phyloP scores from a whole-genome alignment of 2,888 invertebrate genomes.

The Gandaritis pyraliata region DNA sequence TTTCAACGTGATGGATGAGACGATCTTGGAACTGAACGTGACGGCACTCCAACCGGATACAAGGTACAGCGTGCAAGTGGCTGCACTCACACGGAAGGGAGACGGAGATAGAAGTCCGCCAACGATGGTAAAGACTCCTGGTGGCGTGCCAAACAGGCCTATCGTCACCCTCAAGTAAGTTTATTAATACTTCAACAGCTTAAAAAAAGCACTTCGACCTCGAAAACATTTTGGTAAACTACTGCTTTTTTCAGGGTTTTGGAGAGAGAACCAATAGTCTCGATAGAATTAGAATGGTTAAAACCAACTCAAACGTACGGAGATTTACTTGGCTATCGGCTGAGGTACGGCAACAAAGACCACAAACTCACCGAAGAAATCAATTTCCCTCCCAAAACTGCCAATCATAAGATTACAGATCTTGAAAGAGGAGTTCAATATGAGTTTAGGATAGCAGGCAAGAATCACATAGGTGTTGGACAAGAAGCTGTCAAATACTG shows the following conservation, averaged over 20 bases:
- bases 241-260: slow-evolving; percentile 86
- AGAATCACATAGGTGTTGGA: slow-evolving; percentile 97
- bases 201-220: background rate
- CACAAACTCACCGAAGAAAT: slow-evolving; percentile 87
- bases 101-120: slow-evolving; percentile 97
- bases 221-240: slow-evolving; percentile 25
- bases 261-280: slow-evolving; percentile 93
- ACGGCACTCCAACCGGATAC: slow-evolving; percentile 97
- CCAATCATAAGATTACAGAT: slow-evolving; percentile 89
- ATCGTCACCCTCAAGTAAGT: slow-evolving; percentile 91
- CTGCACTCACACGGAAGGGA: slow-evolving; percentile 97
- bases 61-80: slow-evolving; percentile 96
- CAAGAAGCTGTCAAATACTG: slow-evolving; percentile 96
- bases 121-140: slow-evolving; percentile 94
- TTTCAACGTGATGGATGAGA: slow-evolving; percentile 93
- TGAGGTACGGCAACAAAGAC: slow-evolving; percentile 94
- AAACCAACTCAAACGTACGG: slow-evolving; percentile 95
- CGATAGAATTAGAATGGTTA: slow-evolving; percentile 96
- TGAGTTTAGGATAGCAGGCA: slow-evolving; percentile 98
- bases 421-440: slow-evolving; percentile 97
- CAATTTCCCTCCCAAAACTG: slow-evolving; percentile 87
- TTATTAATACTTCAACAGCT: slow-evolving; percentile 34
- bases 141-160: slow-evolving; percentile 95
- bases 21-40: slow-evolving; percentile 91
- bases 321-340: slow-evolving; percentile 92